phyloP scores from a whole-genome alignment of 2,113 vertebrate genomes.

The Choloepus hoffmanni region DNA sequence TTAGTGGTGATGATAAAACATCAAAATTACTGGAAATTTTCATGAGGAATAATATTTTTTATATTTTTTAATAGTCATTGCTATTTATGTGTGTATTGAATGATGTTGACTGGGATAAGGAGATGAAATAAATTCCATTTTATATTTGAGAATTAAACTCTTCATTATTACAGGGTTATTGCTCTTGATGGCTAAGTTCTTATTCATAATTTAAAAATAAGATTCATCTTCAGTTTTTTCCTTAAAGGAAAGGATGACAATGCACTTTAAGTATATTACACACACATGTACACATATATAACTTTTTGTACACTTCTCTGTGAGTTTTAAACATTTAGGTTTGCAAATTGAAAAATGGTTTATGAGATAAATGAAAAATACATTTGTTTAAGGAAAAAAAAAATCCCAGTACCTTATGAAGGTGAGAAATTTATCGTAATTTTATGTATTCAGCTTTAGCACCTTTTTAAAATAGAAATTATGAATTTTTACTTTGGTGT shows the following conservation, averaged over 20 bases:
- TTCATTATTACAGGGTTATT: background rate
- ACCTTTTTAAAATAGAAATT: slow-evolving; percentile 4
- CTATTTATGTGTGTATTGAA: background rate
- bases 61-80: slow-evolving; percentile 62
- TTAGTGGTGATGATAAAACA: slow-evolving; percentile 62
- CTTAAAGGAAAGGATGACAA: background rate
- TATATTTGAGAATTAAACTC: slow-evolving; percentile 36
- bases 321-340: slow-evolving; percentile 40
- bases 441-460: background rate
- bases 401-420: background rate
- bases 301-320: background rate
- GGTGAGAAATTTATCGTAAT: background rate
- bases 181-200: background rate
- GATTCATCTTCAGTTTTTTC: background rate
- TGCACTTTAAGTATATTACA: background rate
- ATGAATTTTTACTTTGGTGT: slow-evolving; percentile 2
- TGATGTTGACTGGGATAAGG: background rate
- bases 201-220: background rate
- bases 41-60: slow-evolving; percentile 48
- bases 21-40: slow-evolving; percentile 58
- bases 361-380: background rate
- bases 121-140: background rate
- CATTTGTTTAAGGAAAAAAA: slow-evolving; percentile 7
- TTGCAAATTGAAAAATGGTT: background rate
- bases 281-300: background rate